Evolutionary conservation across 1,140 invertebrate species (phyloP).

Genomic region (Drosophila azteca): DNA sequence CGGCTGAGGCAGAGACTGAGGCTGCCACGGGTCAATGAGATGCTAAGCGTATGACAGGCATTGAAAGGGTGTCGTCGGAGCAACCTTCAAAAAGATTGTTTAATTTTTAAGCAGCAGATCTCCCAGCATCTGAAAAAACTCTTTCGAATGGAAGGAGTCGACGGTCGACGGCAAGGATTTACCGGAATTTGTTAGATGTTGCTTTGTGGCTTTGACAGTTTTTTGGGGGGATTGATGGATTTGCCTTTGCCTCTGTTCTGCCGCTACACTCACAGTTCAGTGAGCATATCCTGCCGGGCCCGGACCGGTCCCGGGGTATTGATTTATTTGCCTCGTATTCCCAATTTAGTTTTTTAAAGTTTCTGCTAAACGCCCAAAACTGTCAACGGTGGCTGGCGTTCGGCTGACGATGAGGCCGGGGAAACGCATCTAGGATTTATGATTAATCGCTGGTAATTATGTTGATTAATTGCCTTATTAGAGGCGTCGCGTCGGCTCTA

Average conservation of each 20-base stretch:
- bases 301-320: slow-evolving; percentile 12
- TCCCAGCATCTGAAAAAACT: slow-evolving; percentile 15
- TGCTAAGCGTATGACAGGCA: slow-evolving; percentile 69
- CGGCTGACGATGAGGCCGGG: neutral
- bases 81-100: slow-evolving; percentile 66
- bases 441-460: slow-evolving; percentile 83
- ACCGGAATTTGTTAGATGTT: slow-evolving; percentile 54
- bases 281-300: slow-evolving; percentile 47
- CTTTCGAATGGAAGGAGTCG: slow-evolving; percentile 12
- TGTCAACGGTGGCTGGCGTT: slow-evolving; percentile 53
- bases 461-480: slow-evolving; percentile 83
- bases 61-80: slow-evolving; percentile 61
- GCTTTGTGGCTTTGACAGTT: slow-evolving; percentile 70
- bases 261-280: slow-evolving; percentile 49
- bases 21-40: slow-evolving; percentile 78
- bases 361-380: slow-evolving; percentile 61
- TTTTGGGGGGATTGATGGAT: slow-evolving; percentile 46
- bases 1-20: slow-evolving; percentile 50
- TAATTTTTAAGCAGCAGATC: slow-evolving; percentile 63
- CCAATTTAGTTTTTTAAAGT: slow-evolving; percentile 67
- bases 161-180: slow-evolving; percentile 52
- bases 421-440: slow-evolving; percentile 38
- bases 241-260: slow-evolving; percentile 10
- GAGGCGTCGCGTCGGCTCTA: slow-evolving; percentile 21
- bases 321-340: slow-evolving; percentile 73